phyloP scores from a whole-genome alignment of 2,888 invertebrate species.

The Morpho helenor region DNA sequence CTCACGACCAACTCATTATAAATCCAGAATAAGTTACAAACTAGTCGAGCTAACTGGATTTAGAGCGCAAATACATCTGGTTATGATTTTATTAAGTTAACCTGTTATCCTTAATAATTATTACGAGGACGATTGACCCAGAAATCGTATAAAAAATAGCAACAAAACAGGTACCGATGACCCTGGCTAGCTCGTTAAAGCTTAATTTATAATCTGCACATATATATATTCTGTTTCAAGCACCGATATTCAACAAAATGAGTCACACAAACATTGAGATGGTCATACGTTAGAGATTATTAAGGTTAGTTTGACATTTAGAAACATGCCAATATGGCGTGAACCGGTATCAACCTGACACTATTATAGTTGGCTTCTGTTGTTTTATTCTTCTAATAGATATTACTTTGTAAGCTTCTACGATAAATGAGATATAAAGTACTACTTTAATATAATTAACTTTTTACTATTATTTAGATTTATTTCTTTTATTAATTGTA shows the following conservation, averaged over 20 bases:
- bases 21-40: too few species aligned
- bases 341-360: slow-evolving; percentile 6
- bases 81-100: too few species aligned
- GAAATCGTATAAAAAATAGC: too few species aligned
- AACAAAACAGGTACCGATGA: background rate
- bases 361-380: background rate
- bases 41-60: background rate
- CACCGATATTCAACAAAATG: slow-evolving; percentile 16
- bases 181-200: background rate
- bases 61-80: background rate
- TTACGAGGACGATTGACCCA: too few species aligned
- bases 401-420: too few species aligned
- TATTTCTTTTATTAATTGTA: too few species aligned
- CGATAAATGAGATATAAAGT: too few species aligned
- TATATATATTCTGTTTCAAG: slow-evolving; percentile 7
- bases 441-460: too few species aligned
- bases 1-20: too few species aligned
- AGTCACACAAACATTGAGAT: slow-evolving; percentile 9
- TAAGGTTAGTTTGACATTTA: slow-evolving; percentile 22
- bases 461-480: too few species aligned
- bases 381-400: too few species aligned
- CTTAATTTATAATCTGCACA: slow-evolving; percentile 9
- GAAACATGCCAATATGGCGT: slow-evolving; percentile 14
- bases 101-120: too few species aligned
- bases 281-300: slow-evolving; percentile 21